phyloP scores from a whole-genome alignment of 2,113 vertebrate species.

The Corythoichthys intestinalis region DNA sequence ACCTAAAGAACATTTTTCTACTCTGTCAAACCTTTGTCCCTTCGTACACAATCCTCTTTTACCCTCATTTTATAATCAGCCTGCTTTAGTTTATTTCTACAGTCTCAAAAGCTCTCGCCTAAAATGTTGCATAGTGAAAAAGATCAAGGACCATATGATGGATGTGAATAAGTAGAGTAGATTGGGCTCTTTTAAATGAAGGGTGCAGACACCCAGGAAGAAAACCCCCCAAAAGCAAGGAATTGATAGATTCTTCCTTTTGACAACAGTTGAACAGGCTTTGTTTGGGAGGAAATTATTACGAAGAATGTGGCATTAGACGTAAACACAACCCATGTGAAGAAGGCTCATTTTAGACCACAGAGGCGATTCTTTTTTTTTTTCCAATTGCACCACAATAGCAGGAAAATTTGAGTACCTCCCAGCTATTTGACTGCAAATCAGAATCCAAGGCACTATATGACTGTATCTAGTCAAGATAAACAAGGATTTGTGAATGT shows the following conservation, averaged over 20 bases:
- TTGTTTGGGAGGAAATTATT: not conserved
- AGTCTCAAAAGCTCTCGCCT: not conserved
- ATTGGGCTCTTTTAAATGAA: constrained; percentile 3
- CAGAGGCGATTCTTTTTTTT: not conserved
- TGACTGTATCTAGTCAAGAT: not conserved
- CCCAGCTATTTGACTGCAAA: not conserved
- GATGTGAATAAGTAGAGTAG: not conserved
- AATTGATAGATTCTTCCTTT: not conserved
- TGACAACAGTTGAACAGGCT: not conserved
- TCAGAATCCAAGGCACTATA: not conserved
- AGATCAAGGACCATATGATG: not conserved
- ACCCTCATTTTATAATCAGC: not conserved
- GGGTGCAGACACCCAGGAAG: not conserved
- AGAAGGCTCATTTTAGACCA: not conserved
- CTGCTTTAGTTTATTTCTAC: not conserved
- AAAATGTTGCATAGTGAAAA: not conserved
- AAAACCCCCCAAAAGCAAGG: not conserved
- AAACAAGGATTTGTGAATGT: not conserved
- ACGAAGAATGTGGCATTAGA: not conserved
- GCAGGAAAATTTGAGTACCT: not conserved
- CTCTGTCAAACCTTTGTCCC: not conserved
- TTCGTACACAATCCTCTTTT: not conserved
- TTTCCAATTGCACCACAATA: not conserved
- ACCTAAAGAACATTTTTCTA: not conserved
- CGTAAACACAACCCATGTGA: not conserved